A percentile compares a stretch with the other conserved stretches of the same genome.
Conservation (phyloP, 2,888 invertebrate genomes). For the Meteorus cinctellus region DNA sequence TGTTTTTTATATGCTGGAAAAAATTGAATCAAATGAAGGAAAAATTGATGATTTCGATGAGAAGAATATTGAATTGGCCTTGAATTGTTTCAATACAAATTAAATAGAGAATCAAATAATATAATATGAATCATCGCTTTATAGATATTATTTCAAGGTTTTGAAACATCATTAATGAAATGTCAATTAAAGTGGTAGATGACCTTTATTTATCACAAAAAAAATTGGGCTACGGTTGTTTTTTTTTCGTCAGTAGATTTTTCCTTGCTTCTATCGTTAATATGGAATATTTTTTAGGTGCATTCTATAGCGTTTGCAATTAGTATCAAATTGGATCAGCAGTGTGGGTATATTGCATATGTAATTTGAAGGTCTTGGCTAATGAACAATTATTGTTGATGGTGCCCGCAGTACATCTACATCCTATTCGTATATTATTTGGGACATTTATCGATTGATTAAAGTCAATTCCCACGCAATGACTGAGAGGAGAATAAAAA, state of each 20-base stretch:
- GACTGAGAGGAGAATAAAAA: too few relatives aligned
- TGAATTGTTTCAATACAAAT: not conserved
- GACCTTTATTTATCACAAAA: not conserved
- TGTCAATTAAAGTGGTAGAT: not conserved
- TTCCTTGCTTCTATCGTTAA: not conserved
- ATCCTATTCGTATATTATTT: not conserved
- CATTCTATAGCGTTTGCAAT: not conserved
- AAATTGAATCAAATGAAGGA: not conserved
- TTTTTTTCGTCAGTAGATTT: not conserved
- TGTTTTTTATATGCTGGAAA: not conserved
- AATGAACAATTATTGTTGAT: constrained; percentile 24
- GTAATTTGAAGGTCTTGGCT: constrained; percentile 33
- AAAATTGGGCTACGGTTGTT: not conserved
- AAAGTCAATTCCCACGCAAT: too few relatives aligned
- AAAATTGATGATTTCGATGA: not conserved
- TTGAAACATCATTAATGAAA: not conserved
- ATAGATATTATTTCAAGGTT: constrained; percentile 3
- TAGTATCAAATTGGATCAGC: not conserved
- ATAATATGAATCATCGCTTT: not conserved
- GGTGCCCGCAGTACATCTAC: not conserved
- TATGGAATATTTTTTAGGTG: not conserved
- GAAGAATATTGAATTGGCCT: not conserved
- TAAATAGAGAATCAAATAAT: not conserved
- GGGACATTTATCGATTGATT: too few relatives aligned
- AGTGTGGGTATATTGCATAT: not conserved